Evolutionary conservation across 2,797 vertebrate species (phyloP), one percentile per base, ranked within the genome.

Genomic region (Decapterus maruadsi): DNA sequence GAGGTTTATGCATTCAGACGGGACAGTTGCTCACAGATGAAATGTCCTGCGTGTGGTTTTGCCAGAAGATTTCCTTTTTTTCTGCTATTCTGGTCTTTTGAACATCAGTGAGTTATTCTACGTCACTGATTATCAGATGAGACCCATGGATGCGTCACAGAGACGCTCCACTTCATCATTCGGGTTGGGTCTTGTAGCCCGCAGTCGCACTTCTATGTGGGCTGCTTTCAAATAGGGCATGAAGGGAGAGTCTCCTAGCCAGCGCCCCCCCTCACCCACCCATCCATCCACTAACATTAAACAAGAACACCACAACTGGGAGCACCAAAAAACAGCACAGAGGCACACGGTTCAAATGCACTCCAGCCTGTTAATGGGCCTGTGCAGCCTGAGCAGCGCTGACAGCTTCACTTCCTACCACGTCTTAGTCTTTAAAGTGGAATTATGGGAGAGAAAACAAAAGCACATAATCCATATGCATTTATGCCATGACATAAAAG

Each of bases 51-150:
- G n/a, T 48, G 53, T 51, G 66, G 20, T 68, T 77, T 72, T 50
- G 59, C 77, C 57, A 57, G 55, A 81, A 85, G 78, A 82, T 84
- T 76, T 75, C 78, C 69, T 43, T 80, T 40, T 26, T 26, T 26
- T 26, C 3, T 74, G 67, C 80, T 83, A 77, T 80, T 82, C 77
- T 78, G 55, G 71, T 68, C 68, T 20, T 48, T 20, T 38, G 62
- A 70, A 81, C 80, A 75, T 83, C 80, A 80, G 75, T n/a, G 6
- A 75, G 68, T 82, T 80, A 81, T 84, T 79, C 73, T 75, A 72
- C 67, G 56, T 87, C 80, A 79, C 76, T 40, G 78, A 70, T 83
- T 68, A 78, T 81, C 68, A 82, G 77, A 81, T 71, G 75, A 83
- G 72, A 62, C 38, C 65, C 46, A 50, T 22, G 58, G 65, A 72